These are phyloP conservation scores for Troglohyphantes excavatus DNA, from an alignment of 2,888 invertebrate species.

Conservation along the genomic window DNA sequence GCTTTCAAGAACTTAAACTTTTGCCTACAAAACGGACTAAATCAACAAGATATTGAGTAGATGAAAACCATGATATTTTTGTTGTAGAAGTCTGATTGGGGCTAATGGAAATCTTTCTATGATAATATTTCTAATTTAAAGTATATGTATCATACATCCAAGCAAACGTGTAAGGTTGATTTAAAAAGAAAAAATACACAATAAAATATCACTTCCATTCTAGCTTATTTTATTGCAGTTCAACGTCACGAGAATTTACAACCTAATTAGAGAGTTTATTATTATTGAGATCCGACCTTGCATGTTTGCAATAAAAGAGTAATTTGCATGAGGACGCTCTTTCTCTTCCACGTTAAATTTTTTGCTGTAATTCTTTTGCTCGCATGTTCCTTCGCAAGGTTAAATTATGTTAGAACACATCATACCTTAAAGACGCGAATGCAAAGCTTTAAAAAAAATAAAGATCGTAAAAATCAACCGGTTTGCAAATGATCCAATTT, in stretches of 20 bases:
- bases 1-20: no score
- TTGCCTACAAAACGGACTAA: no score
- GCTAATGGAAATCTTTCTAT: no score
- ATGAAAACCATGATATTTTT: no score
- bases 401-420: not conserved
- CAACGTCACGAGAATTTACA: conserved; percentile 30
- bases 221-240: conserved; percentile 5
- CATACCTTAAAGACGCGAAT: not conserved
- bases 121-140: no score
- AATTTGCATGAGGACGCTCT: not conserved
- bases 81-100: no score
- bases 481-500: not conserved
- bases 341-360: not conserved
- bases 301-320: conserved; percentile 12
- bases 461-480: not conserved
- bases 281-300: conserved; percentile 15
- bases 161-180: not conserved
- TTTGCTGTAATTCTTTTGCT: not conserved
- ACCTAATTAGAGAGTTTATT: conserved; percentile 20
- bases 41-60: no score
- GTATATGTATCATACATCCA: no score
- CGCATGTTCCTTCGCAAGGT: not conserved
- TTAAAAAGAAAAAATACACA: not conserved
- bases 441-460: not conserved
- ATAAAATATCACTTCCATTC: not conserved